Evolutionary conservation across 2,888 invertebrate species (phyloP).

Genomic region (Diarsia dahlii): DNA sequence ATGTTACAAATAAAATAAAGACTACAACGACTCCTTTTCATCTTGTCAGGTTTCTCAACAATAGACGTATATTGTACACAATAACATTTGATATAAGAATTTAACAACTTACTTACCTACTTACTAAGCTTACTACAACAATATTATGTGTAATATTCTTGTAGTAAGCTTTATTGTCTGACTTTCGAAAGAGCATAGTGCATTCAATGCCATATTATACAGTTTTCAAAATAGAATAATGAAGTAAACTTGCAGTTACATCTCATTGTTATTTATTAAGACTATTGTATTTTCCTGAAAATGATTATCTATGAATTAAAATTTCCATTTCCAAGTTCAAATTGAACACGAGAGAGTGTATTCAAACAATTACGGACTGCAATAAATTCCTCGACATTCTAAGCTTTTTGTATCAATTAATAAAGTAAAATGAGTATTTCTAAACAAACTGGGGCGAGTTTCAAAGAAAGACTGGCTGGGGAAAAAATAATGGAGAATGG

Average conservation of each 20-base stretch:
- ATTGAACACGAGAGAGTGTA: neutral
- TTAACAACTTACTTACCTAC: no score
- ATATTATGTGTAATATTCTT: neutral
- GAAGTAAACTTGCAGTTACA: neutral
- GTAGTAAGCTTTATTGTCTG: constrained; percentile 3
- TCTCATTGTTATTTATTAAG: constrained; percentile 16
- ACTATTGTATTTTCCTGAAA: constrained; percentile 9
- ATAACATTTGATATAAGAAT: neutral
- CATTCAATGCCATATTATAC: neutral
- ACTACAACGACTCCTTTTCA: neutral
- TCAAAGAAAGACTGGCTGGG: constrained; percentile 4
- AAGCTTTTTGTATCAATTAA: neutral
- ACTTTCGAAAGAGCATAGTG: neutral
- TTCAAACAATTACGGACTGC: neutral
- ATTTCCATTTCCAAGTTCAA: neutral
- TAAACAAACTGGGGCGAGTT: neutral
- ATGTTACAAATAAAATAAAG: neutral
- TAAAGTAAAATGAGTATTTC: neutral
- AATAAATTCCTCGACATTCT: neutral
- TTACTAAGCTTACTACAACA: no score
- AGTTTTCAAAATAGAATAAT: neutral
- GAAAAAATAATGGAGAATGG: neutral
- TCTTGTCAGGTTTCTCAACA: neutral
- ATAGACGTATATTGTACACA: neutral
- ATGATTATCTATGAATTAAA: neutral